Conservation (phyloP, 2,113 vertebrate species). For the Mormoops blainvillei region DNA sequence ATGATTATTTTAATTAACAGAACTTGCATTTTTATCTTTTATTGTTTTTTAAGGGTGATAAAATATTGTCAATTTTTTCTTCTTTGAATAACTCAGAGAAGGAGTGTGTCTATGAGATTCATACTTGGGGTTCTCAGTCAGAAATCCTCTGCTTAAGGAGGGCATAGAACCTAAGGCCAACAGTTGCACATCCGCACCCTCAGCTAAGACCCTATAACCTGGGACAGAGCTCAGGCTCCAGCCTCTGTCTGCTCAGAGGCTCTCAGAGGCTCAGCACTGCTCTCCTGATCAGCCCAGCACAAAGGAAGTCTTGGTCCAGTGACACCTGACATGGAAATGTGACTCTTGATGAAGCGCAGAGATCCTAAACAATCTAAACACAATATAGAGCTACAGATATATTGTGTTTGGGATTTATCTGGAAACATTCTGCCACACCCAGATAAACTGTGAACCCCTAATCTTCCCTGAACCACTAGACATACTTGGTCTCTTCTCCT, state of each 20-base stretch:
- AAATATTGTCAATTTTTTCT: background rate
- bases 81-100: background rate
- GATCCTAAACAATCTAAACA: background rate
- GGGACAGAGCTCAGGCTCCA: background rate
- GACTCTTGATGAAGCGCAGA: background rate
- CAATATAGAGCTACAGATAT: background rate
- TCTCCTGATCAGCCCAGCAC: background rate
- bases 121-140: background rate
- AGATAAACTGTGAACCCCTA: background rate
- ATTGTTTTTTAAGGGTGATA: background rate
- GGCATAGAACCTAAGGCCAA: too few species aligned
- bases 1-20: background rate
- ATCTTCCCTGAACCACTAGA: background rate
- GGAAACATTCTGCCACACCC: background rate
- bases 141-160: background rate
- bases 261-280: background rate
- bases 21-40: background rate
- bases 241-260: background rate
- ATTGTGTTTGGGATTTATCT: background rate
- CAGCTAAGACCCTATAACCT: background rate
- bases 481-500: background rate
- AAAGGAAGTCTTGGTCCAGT: background rate
- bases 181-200: background rate
- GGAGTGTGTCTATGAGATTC: background rate
- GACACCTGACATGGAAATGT: background rate